Evolutionary conservation across 1,140 invertebrate genomes (phyloP), one percentile per base, ranked within the genome.

Genomic region (Heliconius melpomene): DNA sequence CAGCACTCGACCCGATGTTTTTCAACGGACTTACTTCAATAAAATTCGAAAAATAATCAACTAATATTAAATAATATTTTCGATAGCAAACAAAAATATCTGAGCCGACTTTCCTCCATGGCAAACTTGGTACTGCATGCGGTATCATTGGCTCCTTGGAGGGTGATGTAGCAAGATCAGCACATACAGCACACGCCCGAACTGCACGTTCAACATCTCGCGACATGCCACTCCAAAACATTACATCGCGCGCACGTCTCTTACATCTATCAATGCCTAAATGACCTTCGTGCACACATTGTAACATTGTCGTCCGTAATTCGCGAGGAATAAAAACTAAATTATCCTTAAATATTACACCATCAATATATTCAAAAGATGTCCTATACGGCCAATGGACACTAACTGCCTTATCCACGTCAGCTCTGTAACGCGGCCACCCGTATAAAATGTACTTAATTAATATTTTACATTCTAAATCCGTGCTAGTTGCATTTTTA

Each of bases 21-120:
- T 52, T 70, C 7, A 81, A 74, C 18, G 11, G 3, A 46, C 57
- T n/a, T 16, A 81, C 72, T 70, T 81, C 79, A 3, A 77, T 54
- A 77, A 70, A 81, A 74, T 76, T 76, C 7, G 71, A 80, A 80
- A 80, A 80, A 66, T 80, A 80, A 77, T 80, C 79, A 20, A 77
- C 72, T 11, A 88, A 57, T 46, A 90, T 74, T 26, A 87, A 73
- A 82, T 82, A 87, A 66, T 80, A 60, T 74, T 84, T 86, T 54
- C 71, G 81, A 80, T 60, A 40, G 29, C 78, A 82, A 38, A 83
- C 72, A 74, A 86, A 89, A 71, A 94, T 83, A 82, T 93, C 91
- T 1, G 86, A 79, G 1, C 84, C 89, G 36, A 94, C 29, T 60
- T 90, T 88, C 40, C 80, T 29, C 88, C 32, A 32, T 32, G 32